Evolutionary conservation across 2,113 vertebrate genomes (phyloP), one percentile per base, ranked within the genome.

Genomic region (Gorsachius goisagi): DNA sequence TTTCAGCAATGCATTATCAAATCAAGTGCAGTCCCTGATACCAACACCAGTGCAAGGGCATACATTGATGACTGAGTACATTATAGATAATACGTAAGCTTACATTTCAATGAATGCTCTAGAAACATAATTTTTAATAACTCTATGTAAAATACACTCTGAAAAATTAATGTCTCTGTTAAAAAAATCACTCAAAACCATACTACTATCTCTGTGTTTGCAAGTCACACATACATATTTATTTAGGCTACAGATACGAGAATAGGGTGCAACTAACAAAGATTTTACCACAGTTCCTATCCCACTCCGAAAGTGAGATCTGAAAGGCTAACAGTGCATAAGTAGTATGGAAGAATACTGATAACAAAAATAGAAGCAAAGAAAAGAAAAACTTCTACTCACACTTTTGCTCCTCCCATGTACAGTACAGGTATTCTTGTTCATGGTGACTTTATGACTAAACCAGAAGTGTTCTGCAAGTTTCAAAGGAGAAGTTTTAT

Each of bases 391-490:
- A 2, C 2, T 77, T 55, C 37, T 96, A 98, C 98, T 98, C 92
- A 98, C 98, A 90, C 97, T 98, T 97, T 97, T 98, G 93, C 88
- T 98, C 68, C 96, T 97, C 63, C 94, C 96, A 67, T 89, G 92
- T 19, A 73, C 53, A 62, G 79, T 95, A 77, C 83, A 96, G 13
- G 75, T 88, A 83, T 95, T 97, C 89, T 87, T 98, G 72, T 95
- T 96, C 98, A 98, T 98, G 77, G 33, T 95, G 87, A 56, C 41
- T 82, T 26, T 92, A 60, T 76, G 63, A 81, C 50, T 94, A 89
- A 92, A 83, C 82, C 72, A 49, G 75, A 88, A 47, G 20, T 53
- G 52, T 83, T 93, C 85, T 74, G 23, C 37, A 73, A 50, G 32
- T 82, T 97, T 96, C 96, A 87, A n/a, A 66, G 2, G 62, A 26